Percentiles rank a stretch among this genome's conserved stretches.
Conservation (phyloP, 2,113 vertebrate genomes). For the Phalacrocorax brasilianus region DNA sequence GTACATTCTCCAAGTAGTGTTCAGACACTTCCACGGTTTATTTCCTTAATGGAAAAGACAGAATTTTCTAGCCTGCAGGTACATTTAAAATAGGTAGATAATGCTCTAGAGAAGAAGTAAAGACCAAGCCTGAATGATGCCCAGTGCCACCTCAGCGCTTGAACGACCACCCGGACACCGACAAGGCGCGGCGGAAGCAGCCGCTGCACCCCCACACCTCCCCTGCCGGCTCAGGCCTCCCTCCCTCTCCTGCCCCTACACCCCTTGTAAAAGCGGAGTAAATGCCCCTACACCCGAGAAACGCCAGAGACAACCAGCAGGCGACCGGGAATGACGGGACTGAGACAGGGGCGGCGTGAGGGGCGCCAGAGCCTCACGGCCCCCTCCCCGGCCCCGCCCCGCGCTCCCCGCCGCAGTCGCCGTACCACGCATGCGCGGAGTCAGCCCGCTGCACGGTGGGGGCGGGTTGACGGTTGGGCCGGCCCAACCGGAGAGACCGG, state of each 20-base stretch:
- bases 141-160: accelerated
- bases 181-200: background rate
- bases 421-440: no score
- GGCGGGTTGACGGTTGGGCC: no score
- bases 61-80: accelerated
- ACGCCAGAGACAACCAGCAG: accelerated
- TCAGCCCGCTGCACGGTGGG: no score
- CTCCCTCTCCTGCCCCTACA: background rate
- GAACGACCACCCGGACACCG: background rate
- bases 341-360: accelerated
- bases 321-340: accelerated
- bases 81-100: background rate
- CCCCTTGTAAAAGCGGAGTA: background rate
- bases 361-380: accelerated
- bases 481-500: no score
- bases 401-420: no score
- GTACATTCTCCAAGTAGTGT: background rate
- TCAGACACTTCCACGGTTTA: accelerated
- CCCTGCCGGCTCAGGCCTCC: background rate
- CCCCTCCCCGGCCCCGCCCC: accelerated
- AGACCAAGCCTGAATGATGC: background rate
- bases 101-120: background rate
- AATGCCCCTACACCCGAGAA: no score
- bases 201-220: background rate
- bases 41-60: background rate